A percentile compares a stretch with the other conserved stretches of the same genome.
Conservation (phyloP, 2,797 vertebrate species). For the Luscinia megarhynchos region DNA sequence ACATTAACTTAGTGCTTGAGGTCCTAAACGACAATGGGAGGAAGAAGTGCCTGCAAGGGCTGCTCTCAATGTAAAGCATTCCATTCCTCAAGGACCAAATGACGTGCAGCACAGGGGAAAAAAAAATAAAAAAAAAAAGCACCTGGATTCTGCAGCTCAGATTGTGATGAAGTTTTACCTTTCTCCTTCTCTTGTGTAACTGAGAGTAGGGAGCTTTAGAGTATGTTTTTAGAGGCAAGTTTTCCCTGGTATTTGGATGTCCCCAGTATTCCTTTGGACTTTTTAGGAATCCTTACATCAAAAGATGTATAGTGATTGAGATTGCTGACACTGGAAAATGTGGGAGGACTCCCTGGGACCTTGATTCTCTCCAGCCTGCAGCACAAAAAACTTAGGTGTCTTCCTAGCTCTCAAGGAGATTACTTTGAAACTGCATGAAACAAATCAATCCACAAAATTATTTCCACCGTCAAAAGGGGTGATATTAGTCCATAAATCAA, state of each 20-base stretch:
- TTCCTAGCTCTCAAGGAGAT: neutral
- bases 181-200: neutral
- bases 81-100: neutral
- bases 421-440: constrained; percentile 27
- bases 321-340: neutral
- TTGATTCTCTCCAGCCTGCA: neutral
- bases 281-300: neutral
- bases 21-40: neutral
- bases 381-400: neutral
- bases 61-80: neutral
- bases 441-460: constrained; percentile 20
- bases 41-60: neutral
- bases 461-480: constrained; percentile 6
- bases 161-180: neutral
- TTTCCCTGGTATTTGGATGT: neutral
- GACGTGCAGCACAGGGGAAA: neutral
- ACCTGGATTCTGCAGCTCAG: neutral
- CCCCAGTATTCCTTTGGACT: neutral
- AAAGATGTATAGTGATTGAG: neutral
- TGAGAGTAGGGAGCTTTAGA: neutral
- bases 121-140: neutral
- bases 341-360: neutral
- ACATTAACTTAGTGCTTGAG: constrained; percentile 4
- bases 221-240: neutral
- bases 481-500: constrained; percentile 30